These are phyloP conservation scores for Aricia agestis DNA, from an alignment of 1,140 invertebrate species.

Conservation along the genomic window DNA sequence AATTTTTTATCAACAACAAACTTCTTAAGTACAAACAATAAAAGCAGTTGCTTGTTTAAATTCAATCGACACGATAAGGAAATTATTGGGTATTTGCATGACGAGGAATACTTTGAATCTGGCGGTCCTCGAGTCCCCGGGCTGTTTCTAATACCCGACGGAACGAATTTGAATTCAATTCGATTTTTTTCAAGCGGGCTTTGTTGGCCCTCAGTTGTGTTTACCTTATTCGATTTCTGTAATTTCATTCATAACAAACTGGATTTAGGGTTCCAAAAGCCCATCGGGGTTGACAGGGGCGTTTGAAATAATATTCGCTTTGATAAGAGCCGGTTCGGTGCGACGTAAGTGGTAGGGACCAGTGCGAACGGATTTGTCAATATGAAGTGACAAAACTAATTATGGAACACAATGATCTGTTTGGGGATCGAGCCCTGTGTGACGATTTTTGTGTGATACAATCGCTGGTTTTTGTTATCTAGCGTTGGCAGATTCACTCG, in stretches of 20 bases:
- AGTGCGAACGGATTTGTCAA: constrained; percentile 63
- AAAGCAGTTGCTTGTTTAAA: neutral
- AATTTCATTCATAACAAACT: constrained; percentile 77
- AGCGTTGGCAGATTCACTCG: neutral
- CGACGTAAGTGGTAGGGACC: constrained; percentile 60
- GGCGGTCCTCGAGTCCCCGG: constrained; percentile 62
- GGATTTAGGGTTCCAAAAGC: constrained; percentile 71
- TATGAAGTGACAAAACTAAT: constrained; percentile 75
- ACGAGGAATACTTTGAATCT: constrained; percentile 48
- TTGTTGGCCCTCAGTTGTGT: constrained; percentile 75
- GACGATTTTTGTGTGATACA: constrained; percentile 19
- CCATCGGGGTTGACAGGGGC: constrained; percentile 70
- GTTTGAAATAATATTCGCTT: constrained; percentile 76
- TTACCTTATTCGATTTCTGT: constrained; percentile 76
- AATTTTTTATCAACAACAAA: no score
- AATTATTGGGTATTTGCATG: constrained; percentile 10
- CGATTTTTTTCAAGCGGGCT: constrained; percentile 72
- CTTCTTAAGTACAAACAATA: neutral
- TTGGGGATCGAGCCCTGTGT: constrained; percentile 39
- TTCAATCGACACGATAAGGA: neutral
- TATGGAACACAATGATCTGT: constrained; percentile 63
- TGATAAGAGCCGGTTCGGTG: constrained; percentile 69
- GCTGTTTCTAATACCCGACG: constrained; percentile 71
- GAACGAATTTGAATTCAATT: constrained; percentile 76
- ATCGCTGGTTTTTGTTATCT: constrained; percentile 15